These are phyloP conservation scores for Frankliniella fusca DNA, from an alignment of 2,888 invertebrate genomes.

Conservation along the genomic window DNA sequence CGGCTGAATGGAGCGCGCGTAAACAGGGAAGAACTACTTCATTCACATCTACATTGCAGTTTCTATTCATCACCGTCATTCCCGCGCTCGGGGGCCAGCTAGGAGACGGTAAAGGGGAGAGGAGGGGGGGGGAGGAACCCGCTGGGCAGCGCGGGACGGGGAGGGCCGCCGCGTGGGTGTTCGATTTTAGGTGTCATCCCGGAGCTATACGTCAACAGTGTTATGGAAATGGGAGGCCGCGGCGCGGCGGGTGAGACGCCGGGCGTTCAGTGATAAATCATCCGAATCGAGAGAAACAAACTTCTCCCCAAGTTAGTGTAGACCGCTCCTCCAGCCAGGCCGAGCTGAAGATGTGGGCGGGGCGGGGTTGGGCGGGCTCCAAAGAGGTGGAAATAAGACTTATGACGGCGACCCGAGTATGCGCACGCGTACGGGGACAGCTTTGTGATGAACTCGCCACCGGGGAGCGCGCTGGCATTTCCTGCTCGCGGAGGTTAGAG, in stretches of 20 bases:
- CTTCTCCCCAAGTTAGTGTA: neutral
- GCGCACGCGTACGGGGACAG: too few relatives aligned
- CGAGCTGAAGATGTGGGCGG: neutral
- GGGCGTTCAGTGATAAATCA: neutral
- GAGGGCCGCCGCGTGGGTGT: neutral
- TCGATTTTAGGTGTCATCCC: slow-evolving; percentile 6
- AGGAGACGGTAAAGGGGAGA: neutral
- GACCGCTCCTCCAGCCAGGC: neutral
- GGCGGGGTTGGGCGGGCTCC: neutral
- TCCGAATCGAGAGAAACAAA: slow-evolving; percentile 1
- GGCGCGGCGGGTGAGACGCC: neutral
- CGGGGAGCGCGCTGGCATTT: too few relatives aligned
- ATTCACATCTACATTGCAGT: slow-evolving; percentile 3
- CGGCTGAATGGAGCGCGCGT: slow-evolving; percentile 5
- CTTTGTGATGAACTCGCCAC: too few relatives aligned
- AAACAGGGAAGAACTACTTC: slow-evolving; percentile 1
- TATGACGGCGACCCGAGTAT: neutral
- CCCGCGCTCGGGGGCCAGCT: neutral
- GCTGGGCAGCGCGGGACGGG: neutral
- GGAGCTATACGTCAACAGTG: slow-evolving; percentile 10
- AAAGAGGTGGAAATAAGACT: neutral
- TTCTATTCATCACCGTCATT: neutral
- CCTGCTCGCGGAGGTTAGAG: too few relatives aligned
- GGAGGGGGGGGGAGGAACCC: neutral
- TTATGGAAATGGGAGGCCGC: slow-evolving; percentile 2